Base-by-base conservation (phyloP, 2,113 vertebrate species). In the Coregonus clupeaformis region DNA sequence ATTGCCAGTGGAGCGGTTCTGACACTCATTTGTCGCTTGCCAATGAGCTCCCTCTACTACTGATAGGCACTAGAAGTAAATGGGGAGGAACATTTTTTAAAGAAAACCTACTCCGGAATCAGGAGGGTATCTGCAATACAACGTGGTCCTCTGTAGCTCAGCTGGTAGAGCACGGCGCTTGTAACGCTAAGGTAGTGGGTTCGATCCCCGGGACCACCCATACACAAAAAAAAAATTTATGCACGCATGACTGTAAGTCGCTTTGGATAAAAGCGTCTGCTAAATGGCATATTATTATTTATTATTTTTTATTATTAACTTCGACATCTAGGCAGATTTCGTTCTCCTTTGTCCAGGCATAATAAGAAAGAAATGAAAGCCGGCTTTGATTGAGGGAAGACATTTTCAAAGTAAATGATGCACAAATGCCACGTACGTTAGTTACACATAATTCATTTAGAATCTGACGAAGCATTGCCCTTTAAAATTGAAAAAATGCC, bases 1-100 rank as follows among this genome's bases (percentile, higher is more conserved):
- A 45, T 32, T 68, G 67, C 16, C 36, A 45, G 20, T 32, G 36
- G 20, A 68, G 20, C 67, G 20, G 22, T 22, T 47, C 36, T 12
- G 30, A 68, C 4, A 13, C 9, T 25, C 22, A 29, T 29, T 65
- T 30, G 36, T 12, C 11, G 20, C 67, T 30, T 27, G 67, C 20
- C 36, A 45, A 42, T 47, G 20, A 68, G 32, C 67, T 42, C 67
- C 36, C 36, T 68, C 67, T 36, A 68, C 22, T 60, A 60, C 25
- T 1, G 60, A 70, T 59, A 30, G 11, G 52, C 70, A 13, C 45
- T n/a, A 29, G 47, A 57, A 49, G 42, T 79, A 70, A 64, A 11
- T 55, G 60, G 62, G 65, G 42, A 82, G 62, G 73, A 71, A 82
- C 74, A 76, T 71, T 29, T 68, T 5, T 74, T 30, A 55, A 22